Conservation (phyloP, 2,797 vertebrate genomes). For the Poeciliopsis infans region DNA sequence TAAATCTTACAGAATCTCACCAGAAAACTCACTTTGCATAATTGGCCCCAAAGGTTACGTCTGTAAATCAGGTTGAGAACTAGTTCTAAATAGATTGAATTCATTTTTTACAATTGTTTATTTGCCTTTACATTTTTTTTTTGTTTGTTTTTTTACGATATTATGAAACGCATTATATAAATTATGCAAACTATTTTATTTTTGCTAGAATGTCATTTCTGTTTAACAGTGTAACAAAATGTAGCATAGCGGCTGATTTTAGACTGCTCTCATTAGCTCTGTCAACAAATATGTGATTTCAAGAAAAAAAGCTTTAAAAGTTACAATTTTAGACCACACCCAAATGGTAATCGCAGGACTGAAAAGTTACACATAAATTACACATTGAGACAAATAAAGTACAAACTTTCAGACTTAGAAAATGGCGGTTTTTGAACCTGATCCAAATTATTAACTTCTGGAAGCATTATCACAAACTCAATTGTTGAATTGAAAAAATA, state of each 20-base stretch:
- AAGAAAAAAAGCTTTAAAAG: not conserved
- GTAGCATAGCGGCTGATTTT: not conserved
- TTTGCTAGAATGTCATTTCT: not conserved
- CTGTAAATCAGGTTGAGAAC: not conserved
- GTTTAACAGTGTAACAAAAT: not conserved
- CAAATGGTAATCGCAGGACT: not conserved
- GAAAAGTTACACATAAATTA: not conserved
- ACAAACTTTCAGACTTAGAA: no score
- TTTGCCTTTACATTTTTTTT: not conserved
- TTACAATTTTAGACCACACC: not conserved
- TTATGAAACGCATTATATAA: not conserved
- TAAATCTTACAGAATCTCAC: not conserved
- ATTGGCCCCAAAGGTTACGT: not conserved
- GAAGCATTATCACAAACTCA: not conserved
- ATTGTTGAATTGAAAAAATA: not conserved
- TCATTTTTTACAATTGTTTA: not conserved
- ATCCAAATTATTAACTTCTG: not conserved
- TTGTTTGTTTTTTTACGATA: not conserved
- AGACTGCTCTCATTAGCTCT: not conserved
- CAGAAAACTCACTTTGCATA: not conserved
- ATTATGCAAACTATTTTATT: not conserved
- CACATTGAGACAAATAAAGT: not conserved
- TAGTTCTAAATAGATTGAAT: not conserved
- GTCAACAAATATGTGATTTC: not conserved
- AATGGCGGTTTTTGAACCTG: not conserved